A percentile compares a stretch with the other conserved stretches of the same genome.
These are phyloP conservation scores for Tragelaphus eurycerus DNA, from an alignment of 2,797 vertebrate species.

Conservation along the genomic window DNA sequence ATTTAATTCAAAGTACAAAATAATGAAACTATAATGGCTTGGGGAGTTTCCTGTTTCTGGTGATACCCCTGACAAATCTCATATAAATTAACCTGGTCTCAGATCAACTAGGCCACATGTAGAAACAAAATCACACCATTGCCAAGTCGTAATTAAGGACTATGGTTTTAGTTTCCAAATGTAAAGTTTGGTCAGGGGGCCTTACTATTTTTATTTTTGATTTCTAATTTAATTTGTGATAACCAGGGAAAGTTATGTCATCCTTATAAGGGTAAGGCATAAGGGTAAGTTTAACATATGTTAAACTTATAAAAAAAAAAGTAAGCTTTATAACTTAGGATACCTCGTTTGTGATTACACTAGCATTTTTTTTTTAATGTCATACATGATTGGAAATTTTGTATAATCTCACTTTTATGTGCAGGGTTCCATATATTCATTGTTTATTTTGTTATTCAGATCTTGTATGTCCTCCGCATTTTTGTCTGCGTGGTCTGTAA, in stretches of 20 bases:
- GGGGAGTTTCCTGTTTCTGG: conserved; percentile 60
- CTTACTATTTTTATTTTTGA: conserved; percentile 42
- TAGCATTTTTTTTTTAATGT: not conserved
- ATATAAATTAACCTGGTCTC: conserved; percentile 47
- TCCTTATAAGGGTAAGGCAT: not conserved
- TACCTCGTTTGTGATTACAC: conserved; percentile 1
- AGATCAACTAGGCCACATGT: conserved; percentile 29
- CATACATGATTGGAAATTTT: conserved; percentile 12
- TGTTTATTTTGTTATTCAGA: not conserved
- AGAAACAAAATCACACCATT: not conserved
- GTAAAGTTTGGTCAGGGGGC: not conserved
- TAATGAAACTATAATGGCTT: conserved; percentile 47
- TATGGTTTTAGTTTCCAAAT: conserved; percentile 42
- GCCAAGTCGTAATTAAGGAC: conserved; percentile 9
- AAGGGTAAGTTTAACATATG: not conserved
- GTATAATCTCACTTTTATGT: not conserved
- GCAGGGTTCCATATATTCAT: not conserved
- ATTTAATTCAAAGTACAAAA: conserved; percentile 56
- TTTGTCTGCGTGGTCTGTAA: not conserved
- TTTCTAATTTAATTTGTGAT: conserved; percentile 34
- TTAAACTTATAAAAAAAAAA: not conserved
- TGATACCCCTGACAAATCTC: conserved; percentile 32
- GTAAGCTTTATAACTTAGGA: not conserved
- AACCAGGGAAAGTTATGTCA: not conserved
- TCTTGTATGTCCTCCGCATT: not conserved